Percentiles rank a stretch among this genome's conserved stretches.
Conservation (phyloP, 2,888 invertebrate species). For the Acleris sparsana region DNA sequence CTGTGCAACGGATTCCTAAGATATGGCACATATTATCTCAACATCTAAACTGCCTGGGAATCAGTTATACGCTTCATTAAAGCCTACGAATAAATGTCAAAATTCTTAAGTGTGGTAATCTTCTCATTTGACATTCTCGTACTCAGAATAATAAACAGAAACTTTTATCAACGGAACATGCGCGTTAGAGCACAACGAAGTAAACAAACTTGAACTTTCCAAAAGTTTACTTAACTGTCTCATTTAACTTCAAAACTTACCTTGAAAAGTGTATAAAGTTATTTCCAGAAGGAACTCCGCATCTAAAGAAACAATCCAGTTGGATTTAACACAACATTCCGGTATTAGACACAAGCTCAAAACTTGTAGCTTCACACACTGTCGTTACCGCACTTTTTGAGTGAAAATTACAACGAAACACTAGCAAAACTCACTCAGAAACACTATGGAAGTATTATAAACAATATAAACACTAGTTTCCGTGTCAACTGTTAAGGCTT, state of each 20-base stretch:
- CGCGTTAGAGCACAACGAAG: conserved; percentile 65
- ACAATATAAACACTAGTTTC: conserved; percentile 57
- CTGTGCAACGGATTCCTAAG: no score
- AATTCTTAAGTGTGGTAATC: conserved; percentile 1
- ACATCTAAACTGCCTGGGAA: neutral
- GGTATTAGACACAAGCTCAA: conserved; percentile 68
- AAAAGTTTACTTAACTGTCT: conserved; percentile 58
- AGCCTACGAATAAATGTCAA: neutral
- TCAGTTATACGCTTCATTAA: neutral
- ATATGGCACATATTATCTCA: no score
- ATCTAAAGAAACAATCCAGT: conserved; percentile 70
- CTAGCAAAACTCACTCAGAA: conserved; percentile 50
- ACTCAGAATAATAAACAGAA: conserved; percentile 41
- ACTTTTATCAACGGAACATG: conserved; percentile 63
- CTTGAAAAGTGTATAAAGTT: conserved; percentile 58
- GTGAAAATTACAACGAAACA: conserved; percentile 62
- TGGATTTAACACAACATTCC: conserved; percentile 78
- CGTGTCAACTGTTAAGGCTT: conserved; percentile 52
- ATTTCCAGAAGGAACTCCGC: conserved; percentile 59
- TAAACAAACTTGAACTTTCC: conserved; percentile 72
- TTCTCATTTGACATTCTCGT: conserved; percentile 22
- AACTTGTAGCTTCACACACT: conserved; percentile 73
- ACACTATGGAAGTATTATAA: conserved; percentile 46
- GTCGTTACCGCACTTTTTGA: conserved; percentile 71
- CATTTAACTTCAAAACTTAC: conserved; percentile 52